These are phyloP conservation scores for Frankliniella intonsa DNA, from an alignment of 2,888 invertebrate species.

Conservation along the genomic window DNA sequence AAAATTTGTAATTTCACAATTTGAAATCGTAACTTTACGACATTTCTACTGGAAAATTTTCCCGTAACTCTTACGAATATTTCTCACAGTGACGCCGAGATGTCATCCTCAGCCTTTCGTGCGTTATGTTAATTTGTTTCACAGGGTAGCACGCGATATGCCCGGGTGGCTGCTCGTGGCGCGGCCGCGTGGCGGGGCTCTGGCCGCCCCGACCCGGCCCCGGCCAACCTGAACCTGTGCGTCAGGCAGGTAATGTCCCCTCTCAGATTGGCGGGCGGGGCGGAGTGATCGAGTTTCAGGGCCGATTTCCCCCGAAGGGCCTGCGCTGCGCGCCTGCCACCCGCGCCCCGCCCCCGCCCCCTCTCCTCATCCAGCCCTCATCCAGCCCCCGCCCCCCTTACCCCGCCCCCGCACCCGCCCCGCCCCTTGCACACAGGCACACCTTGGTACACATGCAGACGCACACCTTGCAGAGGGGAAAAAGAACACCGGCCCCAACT, in stretches of 20 bases:
- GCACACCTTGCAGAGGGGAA: too few relatives aligned
- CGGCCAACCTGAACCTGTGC: not conserved
- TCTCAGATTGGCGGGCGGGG: constrained; percentile 8
- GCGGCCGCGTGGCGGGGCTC: too few relatives aligned
- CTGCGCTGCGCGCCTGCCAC: not conserved
- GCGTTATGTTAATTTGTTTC: too few relatives aligned
- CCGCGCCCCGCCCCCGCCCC: not conserved
- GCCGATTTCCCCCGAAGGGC: constrained; percentile 14
- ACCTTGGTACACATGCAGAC: not conserved
- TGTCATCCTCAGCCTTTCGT: too few relatives aligned
- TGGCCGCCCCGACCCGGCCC: not conserved
- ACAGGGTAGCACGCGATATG: too few relatives aligned
- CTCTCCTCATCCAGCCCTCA: not conserved
- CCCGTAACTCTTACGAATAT: too few relatives aligned
- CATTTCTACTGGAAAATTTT: too few relatives aligned
- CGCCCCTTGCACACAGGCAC: not conserved
- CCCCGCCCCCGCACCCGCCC: not conserved
- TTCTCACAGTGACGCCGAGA: too few relatives aligned
- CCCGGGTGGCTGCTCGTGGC: too few relatives aligned
- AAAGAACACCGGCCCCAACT: too few relatives aligned
- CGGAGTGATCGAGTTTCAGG: constrained; percentile 14
- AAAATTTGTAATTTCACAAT: too few relatives aligned
- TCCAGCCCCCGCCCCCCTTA: not conserved
- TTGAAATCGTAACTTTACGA: too few relatives aligned
- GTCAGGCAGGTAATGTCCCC: constrained; percentile 4